These are phyloP conservation scores for Numenius phaeopus DNA, from an alignment of 2,797 vertebrate species.

Conservation along the genomic window DNA sequence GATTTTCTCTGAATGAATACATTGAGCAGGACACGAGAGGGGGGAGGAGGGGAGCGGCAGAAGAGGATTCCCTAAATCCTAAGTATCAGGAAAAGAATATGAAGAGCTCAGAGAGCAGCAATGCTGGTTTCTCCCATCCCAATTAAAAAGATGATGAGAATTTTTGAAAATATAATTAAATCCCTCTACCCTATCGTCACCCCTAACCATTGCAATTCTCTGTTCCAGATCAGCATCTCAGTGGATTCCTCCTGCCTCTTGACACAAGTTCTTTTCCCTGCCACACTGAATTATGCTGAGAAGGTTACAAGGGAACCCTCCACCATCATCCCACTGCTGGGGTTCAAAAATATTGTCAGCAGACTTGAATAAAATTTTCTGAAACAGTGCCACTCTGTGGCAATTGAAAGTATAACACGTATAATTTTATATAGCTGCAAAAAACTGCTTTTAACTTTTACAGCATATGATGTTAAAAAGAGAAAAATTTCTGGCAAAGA, in stretches of 20 bases:
- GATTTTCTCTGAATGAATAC: neutral
- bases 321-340: neutral
- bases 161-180: neutral
- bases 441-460: neutral
- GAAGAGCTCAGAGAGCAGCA: neutral
- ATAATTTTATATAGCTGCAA: neutral
- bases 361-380: neutral
- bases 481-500: neutral
- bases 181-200: neutral
- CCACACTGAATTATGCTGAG: neutral
- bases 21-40: neutral
- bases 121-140: neutral
- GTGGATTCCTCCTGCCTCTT: neutral
- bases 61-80: neutral
- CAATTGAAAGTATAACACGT: neutral
- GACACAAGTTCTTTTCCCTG: neutral
- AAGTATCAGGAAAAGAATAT: neutral
- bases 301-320: neutral
- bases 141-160: neutral
- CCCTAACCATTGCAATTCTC: neutral
- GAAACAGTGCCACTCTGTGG: slow-evolving; percentile 70
- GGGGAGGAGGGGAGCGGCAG: too few species aligned
- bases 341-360: rapidly evolving
- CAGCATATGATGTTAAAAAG: neutral
- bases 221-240: neutral